Conservation (phyloP, 2,113 vertebrate genomes). For the Pomatorhinus ruficollis region DNA sequence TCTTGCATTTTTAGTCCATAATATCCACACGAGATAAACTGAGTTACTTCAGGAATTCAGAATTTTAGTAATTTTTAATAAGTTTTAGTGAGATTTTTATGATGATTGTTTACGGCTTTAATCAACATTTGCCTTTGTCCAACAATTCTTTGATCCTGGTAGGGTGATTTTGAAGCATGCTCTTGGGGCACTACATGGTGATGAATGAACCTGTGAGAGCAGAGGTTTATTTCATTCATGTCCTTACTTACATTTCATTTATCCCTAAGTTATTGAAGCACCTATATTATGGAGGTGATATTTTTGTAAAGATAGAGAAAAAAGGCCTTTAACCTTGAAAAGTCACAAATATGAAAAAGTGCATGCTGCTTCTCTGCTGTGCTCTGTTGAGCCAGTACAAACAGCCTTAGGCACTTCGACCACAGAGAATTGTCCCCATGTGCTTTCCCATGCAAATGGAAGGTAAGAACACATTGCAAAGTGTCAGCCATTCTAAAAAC, state of each 20-base stretch:
- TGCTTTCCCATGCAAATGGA: slow-evolving; percentile 31
- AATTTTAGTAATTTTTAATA: slow-evolving; percentile 37
- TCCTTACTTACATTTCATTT: neutral
- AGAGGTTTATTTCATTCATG: neutral
- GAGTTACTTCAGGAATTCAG: neutral
- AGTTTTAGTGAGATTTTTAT: slow-evolving; percentile 14
- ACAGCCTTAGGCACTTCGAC: neutral
- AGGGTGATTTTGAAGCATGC: neutral
- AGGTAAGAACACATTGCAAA: neutral
- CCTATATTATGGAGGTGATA: neutral
- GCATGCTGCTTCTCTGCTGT: neutral
- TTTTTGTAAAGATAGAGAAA: neutral
- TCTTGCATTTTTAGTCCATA: neutral
- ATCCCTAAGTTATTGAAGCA: neutral
- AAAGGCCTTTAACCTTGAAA: slow-evolving; percentile 33
- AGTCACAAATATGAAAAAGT: neutral
- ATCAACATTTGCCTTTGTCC: slow-evolving; percentile 19
- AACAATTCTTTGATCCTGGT: neutral
- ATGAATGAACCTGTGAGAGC: neutral
- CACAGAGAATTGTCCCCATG: neutral
- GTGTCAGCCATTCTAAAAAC: neutral
- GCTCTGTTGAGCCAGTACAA: slow-evolving; percentile 22
- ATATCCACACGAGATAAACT: neutral
- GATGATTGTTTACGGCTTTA: neutral
- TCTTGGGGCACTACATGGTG: neutral